Percentiles rank a stretch among this genome's conserved stretches.
phyloP scores from a whole-genome alignment of 2,113 vertebrate genomes.

The Anthoscopus minutus region DNA sequence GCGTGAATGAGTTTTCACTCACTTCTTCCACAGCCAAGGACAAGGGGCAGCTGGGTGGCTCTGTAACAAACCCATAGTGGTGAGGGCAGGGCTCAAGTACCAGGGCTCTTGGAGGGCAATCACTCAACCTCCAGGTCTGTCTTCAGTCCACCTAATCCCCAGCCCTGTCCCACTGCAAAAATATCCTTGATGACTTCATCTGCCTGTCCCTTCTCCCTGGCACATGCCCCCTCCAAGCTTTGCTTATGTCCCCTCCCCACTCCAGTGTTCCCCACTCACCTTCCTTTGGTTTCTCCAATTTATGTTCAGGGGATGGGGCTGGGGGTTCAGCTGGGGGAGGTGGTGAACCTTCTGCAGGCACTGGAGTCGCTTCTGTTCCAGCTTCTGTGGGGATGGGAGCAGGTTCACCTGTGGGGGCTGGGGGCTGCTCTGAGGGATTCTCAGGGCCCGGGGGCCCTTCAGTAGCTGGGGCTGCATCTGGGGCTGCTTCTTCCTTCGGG shows the following conservation, averaged over 20 bases:
- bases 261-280: not conserved
- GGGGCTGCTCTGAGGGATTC: not conserved
- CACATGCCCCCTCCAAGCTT: not conserved
- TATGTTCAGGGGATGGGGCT: constrained; percentile 30
- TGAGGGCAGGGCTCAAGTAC: not conserved
- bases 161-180: not conserved
- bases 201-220: fast-evolving
- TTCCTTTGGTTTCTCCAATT: constrained; percentile 4
- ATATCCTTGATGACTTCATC: not conserved
- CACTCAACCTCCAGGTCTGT: not conserved
- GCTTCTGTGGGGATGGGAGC: not conserved
- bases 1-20: constrained; percentile 74
- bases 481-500: not conserved
- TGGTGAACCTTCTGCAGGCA: not conserved
- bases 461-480: not conserved
- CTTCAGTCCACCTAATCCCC: not conserved
- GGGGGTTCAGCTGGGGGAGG: constrained; percentile 38
- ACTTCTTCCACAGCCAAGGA: constrained; percentile 80
- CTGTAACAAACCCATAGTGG: constrained; percentile 47
- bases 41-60: constrained; percentile 77
- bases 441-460: not conserved
- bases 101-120: not conserved
- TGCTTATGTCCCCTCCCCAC: not conserved
- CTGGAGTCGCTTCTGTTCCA: not conserved
- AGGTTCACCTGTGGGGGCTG: not conserved